Conservation (phyloP, 2,888 invertebrate genomes). For the Cantharis nigra region DNA sequence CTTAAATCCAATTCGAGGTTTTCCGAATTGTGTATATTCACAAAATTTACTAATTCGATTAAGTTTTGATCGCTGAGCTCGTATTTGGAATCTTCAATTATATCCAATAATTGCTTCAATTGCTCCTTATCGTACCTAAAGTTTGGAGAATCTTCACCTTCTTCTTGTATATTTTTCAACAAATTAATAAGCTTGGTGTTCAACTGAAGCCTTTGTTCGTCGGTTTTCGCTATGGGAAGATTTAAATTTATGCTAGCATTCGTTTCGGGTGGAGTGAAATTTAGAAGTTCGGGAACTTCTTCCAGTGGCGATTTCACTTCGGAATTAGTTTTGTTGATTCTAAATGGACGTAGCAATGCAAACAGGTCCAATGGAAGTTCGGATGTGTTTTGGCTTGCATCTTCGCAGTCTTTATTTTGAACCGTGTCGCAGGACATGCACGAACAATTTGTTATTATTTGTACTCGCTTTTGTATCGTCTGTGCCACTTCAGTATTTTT, state of each 20-base stretch:
- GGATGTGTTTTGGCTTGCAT: constrained; percentile 56
- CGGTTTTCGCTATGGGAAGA: constrained; percentile 23
- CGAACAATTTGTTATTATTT: constrained; percentile 69
- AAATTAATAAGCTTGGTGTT: constrained; percentile 42
- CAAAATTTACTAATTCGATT: constrained; percentile 50
- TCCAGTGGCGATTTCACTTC: constrained; percentile 29
- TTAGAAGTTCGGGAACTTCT: constrained; percentile 46
- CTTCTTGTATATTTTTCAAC: constrained; percentile 43
- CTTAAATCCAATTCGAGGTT: constrained; percentile 48
- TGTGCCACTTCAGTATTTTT: constrained; percentile 59
- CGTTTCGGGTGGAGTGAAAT: constrained; percentile 10
- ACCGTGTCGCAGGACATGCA: constrained; percentile 65
- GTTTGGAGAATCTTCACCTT: constrained; percentile 40
- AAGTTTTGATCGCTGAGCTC: constrained; percentile 47
- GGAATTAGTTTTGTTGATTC: constrained; percentile 38
- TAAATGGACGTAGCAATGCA: constrained; percentile 39
- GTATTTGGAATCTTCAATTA: constrained; percentile 45
- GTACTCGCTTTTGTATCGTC: constrained; percentile 64
- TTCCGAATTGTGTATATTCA: constrained; percentile 47
- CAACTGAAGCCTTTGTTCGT: constrained; percentile 39
- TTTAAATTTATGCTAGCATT: constrained; percentile 14
- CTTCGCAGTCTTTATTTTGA: constrained; percentile 54
- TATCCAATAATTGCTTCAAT: constrained; percentile 43
- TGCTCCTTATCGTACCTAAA: constrained; percentile 47
- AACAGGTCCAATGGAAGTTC: constrained; percentile 54